Evolutionary conservation across 2,113 vertebrate species (phyloP), one percentile per base, ranked within the genome.

Genomic region (Phoxinus phoxinus): DNA sequence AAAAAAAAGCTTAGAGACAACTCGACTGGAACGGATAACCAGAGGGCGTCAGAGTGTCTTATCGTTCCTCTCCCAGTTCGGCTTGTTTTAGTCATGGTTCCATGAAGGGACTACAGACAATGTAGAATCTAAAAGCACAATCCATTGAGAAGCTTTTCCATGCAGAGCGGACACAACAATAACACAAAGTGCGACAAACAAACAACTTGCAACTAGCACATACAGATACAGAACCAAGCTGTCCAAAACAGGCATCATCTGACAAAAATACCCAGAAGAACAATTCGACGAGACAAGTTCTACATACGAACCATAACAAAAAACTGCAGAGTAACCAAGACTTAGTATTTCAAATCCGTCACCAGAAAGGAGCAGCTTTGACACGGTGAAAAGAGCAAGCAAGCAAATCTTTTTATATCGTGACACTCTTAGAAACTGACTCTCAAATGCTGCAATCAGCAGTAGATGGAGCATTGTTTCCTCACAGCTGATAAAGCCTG

Each of bases 271-370:
- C 44, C 25, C 21, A 53, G 11, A 56, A 25, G 6, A 21, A 37
- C 46, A 79, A 17, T 41, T 23, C n/a, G 51, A 46, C 32, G 1
- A 37, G 44, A 79, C 59, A 48, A 3, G 12, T 27, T 35, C 8
- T 65, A 21, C 25, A 56, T 8, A 35, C 3, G 23, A 35, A 41
- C 30, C n/a, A 23, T 59, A 23, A 86, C 86, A 89, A 86, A 35
- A 92, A 74, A 90, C 73, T 53, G 21, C 56, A 67, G 19, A 56
- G 15, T 56, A 77, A 35, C 51, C 74, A 44, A 61, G 56, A 44
- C 8, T 44, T 79, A 35, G 3, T 1, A 27, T 63, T 80, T 80
- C 44, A 67, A 69, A 69, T 46, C 63, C 32, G 44, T 81, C 80
- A 69, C 80, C 44, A 67, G 61, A 44, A 81, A 53, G 27, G 3